Evolutionary conservation across 35 echinoderm and acorn worm genomes (phyloP), one percentile per base, ranked within the genome.

Genomic region (Strongylocentrotus purpuratus): DNA sequence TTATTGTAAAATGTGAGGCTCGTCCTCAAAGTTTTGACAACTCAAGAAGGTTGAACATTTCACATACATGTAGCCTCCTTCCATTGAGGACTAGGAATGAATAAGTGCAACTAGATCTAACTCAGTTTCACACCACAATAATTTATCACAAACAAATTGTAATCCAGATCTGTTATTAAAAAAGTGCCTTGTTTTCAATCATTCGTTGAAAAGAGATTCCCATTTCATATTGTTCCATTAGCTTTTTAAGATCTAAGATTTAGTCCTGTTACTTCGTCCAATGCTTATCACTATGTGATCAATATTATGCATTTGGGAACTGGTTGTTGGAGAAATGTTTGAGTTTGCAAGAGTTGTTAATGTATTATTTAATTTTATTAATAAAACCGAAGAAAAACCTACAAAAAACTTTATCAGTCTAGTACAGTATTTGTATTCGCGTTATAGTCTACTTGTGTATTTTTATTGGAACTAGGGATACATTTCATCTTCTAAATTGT

Each of bases 341-440:
- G 91, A 93, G 91, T 93, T 93, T 93, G 48, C 91, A 93, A 93
- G 91, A 93, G 91, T 93, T 93, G 91, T 58, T 93, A 58, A 93
- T 93, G 91, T 93, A 93, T 93, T 93, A 93, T 93, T 93, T 93
- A 93, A 93, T 93, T 93, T 93, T 93, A 93, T 93, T 93, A 93
- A 93, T 93, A 93, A 93, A 93, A 93, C 48, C 48, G 31, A 59
- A 93, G 48, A 93, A 93, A 93, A 93, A 22, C 45, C 17, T 47
- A 93, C 13, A 93, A 93, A 46, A 87, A 50, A 93, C 5, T 93
- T 45, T 89, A 11, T 86, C n/a, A 86, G 15, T 55, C 50, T 55
- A 15, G 50, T 55, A 55, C 50, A 55, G 50, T 86, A 22, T 31
- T 31, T 31, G 33, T 31, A 86, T 86, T 86, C 9, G 35, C 33